phyloP scores from a whole-genome alignment of 2,113 vertebrate species.

The Brevimyrus niger region DNA sequence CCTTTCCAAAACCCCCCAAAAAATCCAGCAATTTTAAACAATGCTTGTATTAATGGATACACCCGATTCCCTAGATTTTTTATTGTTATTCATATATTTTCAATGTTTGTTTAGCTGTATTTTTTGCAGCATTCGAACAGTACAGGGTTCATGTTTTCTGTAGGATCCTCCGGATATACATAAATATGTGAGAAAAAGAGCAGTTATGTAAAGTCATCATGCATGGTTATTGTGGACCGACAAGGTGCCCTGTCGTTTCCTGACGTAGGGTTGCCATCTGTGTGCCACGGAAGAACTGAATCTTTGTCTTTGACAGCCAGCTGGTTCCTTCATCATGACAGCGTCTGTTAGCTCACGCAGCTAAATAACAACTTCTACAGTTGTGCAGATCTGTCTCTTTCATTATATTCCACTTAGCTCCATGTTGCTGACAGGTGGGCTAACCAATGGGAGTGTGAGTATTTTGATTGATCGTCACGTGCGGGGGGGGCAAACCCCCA shows the following conservation, averaged over 20 bases:
- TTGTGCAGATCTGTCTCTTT: neutral
- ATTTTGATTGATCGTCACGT: neutral
- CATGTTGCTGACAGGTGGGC: neutral
- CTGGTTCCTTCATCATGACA: conserved; percentile 5
- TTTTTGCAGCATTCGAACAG: neutral
- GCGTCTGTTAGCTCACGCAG: neutral
- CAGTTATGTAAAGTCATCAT: neutral
- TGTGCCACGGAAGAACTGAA: neutral
- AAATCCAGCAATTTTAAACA: neutral
- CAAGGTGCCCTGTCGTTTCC: neutral
- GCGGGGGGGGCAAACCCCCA: neutral
- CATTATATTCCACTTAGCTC: neutral
- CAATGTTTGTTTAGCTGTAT: neutral
- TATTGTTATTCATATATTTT: neutral
- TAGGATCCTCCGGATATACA: neutral
- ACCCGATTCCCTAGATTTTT: neutral
- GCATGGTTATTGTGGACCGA: neutral
- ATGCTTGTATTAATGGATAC: neutral
- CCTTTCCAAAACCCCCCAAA: neutral
- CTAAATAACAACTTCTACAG: neutral
- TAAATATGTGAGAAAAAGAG: neutral
- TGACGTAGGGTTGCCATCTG: neutral
- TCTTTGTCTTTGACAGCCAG: neutral
- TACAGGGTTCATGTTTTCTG: neutral
- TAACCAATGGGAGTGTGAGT: neutral